Evolutionary conservation across 2,888 invertebrate genomes (phyloP).

Genomic region (Nymphalis polychloros): DNA sequence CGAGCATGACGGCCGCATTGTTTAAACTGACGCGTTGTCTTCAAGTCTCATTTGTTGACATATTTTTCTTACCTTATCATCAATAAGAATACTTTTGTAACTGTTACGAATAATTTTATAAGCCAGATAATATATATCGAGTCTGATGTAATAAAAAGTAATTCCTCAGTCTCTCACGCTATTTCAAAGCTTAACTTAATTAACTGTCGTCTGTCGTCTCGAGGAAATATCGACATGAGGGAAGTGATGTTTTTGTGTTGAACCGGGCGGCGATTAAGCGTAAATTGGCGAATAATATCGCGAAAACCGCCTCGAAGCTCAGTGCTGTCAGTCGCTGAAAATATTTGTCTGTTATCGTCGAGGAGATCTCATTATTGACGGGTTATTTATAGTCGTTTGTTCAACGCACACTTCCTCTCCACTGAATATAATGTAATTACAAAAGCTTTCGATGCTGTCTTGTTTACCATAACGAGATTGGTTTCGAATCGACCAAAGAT

Average conservation of each 20-base stretch:
- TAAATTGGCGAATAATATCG: slow-evolving; percentile 36
- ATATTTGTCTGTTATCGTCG: slow-evolving; percentile 34
- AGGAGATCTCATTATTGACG: slow-evolving; percentile 37
- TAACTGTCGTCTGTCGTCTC: slow-evolving; percentile 27
- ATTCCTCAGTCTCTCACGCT: slow-evolving; percentile 16
- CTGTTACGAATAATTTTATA: neutral
- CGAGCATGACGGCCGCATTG: slow-evolving; percentile 1
- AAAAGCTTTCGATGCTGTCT: slow-evolving; percentile 23
- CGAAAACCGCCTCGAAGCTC: slow-evolving; percentile 29
- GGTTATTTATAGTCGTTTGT: slow-evolving; percentile 38
- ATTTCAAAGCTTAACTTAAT: slow-evolving; percentile 30
- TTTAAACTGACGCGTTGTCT: slow-evolving; percentile 2
- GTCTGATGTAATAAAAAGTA: slow-evolving; percentile 6
- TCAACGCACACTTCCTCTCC: slow-evolving; percentile 33
- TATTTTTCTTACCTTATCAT: neutral
- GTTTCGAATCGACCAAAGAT: slow-evolving; percentile 3
- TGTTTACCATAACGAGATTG: slow-evolving; percentile 29
- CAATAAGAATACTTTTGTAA: neutral
- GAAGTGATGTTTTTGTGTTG: slow-evolving; percentile 28
- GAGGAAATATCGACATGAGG: slow-evolving; percentile 24
- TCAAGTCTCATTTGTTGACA: neutral
- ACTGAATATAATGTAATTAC: slow-evolving; percentile 27
- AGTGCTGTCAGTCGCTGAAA: slow-evolving; percentile 35
- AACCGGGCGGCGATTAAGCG: slow-evolving; percentile 27
- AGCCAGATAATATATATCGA: neutral